Conservation (phyloP, 1,140 invertebrate species). For the Antheraea pernyi region DNA sequence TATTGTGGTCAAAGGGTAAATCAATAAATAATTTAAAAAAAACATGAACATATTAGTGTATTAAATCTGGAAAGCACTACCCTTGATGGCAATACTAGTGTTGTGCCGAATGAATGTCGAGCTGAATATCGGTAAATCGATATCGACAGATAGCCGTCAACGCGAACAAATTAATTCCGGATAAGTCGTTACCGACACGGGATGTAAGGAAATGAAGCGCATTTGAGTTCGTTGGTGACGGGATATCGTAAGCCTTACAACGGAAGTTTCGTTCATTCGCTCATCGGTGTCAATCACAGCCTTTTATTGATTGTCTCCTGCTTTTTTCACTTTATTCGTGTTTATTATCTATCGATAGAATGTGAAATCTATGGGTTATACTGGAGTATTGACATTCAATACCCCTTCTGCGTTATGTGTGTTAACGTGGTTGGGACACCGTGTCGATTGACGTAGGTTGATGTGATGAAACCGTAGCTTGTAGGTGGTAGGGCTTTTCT, state of each 20-base stretch:
- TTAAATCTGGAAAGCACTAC: too few species aligned
- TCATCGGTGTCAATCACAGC: constrained; percentile 3
- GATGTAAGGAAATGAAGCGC: constrained; percentile 45
- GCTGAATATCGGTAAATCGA: not conserved
- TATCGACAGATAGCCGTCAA: not conserved
- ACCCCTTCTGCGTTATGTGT: too few species aligned
- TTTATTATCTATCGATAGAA: too few species aligned
- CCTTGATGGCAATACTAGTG: not conserved
- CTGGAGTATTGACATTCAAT: too few species aligned
- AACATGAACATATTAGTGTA: too few species aligned
- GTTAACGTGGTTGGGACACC: too few species aligned
- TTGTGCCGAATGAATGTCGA: not conserved
- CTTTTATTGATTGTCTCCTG: not conserved
- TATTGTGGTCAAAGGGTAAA: too few species aligned
- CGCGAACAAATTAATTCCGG: constrained; percentile 43
- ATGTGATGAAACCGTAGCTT: too few species aligned
- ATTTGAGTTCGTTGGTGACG: constrained; percentile 32
- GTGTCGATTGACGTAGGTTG: too few species aligned
- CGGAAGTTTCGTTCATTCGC: constrained; percentile 48
- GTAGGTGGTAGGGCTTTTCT: too few species aligned
- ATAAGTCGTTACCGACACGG: constrained; percentile 42
- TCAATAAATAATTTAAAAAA: too few species aligned
- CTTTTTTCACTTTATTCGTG: not conserved
- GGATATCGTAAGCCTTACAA: constrained; percentile 43
- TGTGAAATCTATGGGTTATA: too few species aligned